These are phyloP conservation scores for Amphipoea oculea DNA, from an alignment of 2,888 invertebrate genomes.

Conservation along the genomic window DNA sequence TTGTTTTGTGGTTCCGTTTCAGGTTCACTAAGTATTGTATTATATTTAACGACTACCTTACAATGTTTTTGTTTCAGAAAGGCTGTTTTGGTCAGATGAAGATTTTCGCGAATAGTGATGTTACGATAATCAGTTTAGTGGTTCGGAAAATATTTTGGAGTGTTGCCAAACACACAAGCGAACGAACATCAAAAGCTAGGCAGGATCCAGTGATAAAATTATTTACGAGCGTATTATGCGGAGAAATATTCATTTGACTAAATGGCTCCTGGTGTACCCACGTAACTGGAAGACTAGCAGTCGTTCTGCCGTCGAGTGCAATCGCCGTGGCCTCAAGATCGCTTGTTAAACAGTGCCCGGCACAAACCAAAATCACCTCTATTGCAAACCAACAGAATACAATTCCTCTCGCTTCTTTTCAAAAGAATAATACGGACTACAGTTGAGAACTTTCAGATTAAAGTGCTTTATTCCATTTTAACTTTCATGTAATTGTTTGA, in stretches of 20 bases:
- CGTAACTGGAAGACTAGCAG: constrained; percentile 64
- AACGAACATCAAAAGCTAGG: constrained; percentile 28
- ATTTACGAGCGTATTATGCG: constrained; percentile 31
- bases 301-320: constrained; percentile 67
- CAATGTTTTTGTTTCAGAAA: constrained; percentile 14
- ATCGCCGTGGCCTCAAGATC: constrained; percentile 71
- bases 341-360: constrained; percentile 70
- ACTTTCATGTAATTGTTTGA: constrained; percentile 72
- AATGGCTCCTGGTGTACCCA: constrained; percentile 61
- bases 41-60: constrained; percentile 3
- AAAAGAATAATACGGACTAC: constrained; percentile 70
- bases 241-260: constrained; percentile 63
- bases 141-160: constrained; percentile 59
- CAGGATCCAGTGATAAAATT: constrained; percentile 30
- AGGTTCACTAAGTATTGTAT: constrained; percentile 23
- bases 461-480: constrained; percentile 76
- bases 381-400: constrained; percentile 39
- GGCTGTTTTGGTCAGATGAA: constrained; percentile 24
- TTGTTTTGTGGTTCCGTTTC: constrained; percentile 24
- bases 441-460: constrained; percentile 73
- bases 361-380: constrained; percentile 61
- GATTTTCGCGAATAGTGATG: constrained; percentile 31
- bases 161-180: constrained; percentile 34
- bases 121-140: constrained; percentile 51
- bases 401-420: constrained; percentile 34